Base-by-base conservation (phyloP, 2,113 vertebrate species). In the Aptenodytes patagonicus region DNA sequence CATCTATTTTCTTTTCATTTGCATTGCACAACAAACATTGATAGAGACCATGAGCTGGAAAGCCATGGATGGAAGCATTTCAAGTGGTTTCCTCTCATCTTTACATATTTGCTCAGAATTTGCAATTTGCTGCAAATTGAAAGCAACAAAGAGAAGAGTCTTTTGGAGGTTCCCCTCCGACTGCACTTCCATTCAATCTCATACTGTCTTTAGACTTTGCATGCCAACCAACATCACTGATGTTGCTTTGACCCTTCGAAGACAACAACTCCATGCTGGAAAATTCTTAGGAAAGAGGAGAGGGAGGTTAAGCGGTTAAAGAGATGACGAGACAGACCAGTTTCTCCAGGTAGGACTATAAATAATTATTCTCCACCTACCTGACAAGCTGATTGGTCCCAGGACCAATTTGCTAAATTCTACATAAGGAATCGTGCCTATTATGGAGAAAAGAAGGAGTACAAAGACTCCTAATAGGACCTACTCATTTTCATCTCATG, bases 381-480 rank as follows among this genome's bases (percentile, higher is more conserved):
- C 32, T 71, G 79, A 76, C 57, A 61, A 54, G 92, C 80, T 94
- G 93, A 97, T 90, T 97, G 97, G 96, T 89, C 81, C 89, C 40
- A 85, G 54, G 52, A 82, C 73, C 51, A 84, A 75, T 91, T 94
- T 95, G 93, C 92, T 95, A 87, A 91, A 77, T 93, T 96, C 95
- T 85, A 40, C 95, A 92, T 89, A 91, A 92, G 86, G 79, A 97
- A 96, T 91, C 85, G 10, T 90, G 34, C 98, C 98, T 97, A 96
- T 97, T 97, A 98, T 72, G 95, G 98, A 95, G 91, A 97, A 92
- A 86, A 72, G 80, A 76, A 86, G 60, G 58, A 84, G 25, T 60
- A 91, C 26, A 84, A 94, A 92, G 49, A 38, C 60, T 92, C 54
- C 54, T 86, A 34, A 87, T 24, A 79, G 44, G 36, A 93, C 62